phyloP scores from a whole-genome alignment of 2,797 vertebrate genomes.

The Acanthornis magna region DNA sequence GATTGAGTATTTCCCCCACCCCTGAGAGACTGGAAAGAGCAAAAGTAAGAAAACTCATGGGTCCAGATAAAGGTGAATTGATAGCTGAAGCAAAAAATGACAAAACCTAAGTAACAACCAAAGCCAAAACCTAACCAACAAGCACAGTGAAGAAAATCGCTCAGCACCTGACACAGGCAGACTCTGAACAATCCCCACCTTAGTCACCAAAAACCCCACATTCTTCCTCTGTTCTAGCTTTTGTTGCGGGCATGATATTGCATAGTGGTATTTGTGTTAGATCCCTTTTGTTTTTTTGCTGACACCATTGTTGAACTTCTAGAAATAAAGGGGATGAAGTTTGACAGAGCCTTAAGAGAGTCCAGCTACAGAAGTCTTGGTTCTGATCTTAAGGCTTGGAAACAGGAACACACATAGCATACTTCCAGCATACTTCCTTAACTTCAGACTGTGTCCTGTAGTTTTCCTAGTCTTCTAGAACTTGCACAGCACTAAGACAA shows the following conservation, averaged over 20 bases:
- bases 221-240: background rate
- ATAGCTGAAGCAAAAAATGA: background rate
- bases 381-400: background rate
- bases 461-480: background rate
- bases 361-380: background rate
- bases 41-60: background rate
- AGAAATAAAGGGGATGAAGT: background rate
- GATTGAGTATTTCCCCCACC: background rate
- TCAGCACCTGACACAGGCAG: background rate
- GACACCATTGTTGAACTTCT: background rate
- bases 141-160: accelerated
- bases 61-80: background rate
- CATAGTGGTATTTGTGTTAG: background rate
- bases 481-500: background rate
- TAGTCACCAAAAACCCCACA: background rate
- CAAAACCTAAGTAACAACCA: background rate
- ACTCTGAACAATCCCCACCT: background rate
- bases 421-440: background rate
- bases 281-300: background rate
- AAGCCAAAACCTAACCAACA: background rate
- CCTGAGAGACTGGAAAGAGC: background rate
- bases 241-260: background rate
- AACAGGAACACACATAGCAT: background rate
- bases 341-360: background rate
- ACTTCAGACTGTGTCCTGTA: background rate